phyloP scores from a whole-genome alignment of 2,888 invertebrate species.

The Diarsia brunnea region DNA sequence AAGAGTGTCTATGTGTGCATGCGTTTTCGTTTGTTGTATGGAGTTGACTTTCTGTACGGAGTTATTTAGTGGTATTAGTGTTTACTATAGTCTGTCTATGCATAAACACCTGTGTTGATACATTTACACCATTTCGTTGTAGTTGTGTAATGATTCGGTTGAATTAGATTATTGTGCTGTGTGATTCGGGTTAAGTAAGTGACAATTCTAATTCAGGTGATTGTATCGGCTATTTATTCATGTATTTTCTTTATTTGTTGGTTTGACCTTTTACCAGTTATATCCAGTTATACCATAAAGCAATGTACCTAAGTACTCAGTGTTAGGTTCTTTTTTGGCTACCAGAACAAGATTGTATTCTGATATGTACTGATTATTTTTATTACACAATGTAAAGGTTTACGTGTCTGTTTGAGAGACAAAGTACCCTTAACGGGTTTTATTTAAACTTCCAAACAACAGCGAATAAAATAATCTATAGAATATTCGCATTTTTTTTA shows the following conservation, averaged over 20 bases:
- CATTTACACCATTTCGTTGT: conserved; percentile 25
- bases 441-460: not conserved
- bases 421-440: not conserved
- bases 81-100: conserved; percentile 60
- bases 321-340: not conserved
- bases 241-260: not conserved
- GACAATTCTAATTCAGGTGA: conserved; percentile 9
- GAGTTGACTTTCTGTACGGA: not conserved
- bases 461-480: not conserved
- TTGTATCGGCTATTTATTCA: not conserved
- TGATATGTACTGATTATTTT: not conserved
- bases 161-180: conserved; percentile 42
- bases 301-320: too few species aligned
- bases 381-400: not conserved
- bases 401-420: not conserved
- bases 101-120: conserved; percentile 17
- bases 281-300: too few species aligned
- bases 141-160: conserved; percentile 37
- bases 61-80: conserved; percentile 56
- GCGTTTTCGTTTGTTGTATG: not conserved
- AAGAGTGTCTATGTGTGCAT: not conserved
- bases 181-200: conserved; percentile 19
- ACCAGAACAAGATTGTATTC: not conserved
- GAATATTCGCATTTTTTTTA: not conserved
- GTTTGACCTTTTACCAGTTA: not conserved